Evolutionary conservation across 2,888 invertebrate genomes (phyloP), one percentile per base, ranked within the genome.

Genomic region (Lepeophtheirus nordmannii): DNA sequence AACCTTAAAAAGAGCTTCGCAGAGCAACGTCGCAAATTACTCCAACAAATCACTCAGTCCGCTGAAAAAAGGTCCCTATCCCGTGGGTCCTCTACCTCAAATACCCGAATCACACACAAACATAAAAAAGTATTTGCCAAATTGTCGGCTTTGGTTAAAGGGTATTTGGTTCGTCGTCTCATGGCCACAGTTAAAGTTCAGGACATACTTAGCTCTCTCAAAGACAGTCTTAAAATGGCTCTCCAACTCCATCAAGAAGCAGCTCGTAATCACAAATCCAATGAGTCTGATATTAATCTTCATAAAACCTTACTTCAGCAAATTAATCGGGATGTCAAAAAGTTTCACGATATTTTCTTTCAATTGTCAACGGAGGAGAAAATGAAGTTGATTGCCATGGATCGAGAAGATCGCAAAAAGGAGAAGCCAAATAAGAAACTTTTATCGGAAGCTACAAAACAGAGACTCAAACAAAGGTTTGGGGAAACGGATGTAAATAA

Each of bases 201-300:
- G 7, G 20, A n/a, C 17, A 62, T 62, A n/a, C 39, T 62, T 1
- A 23, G 20, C 10, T 62, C 62, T 17, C 39, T 62, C 40, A 62
- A 62, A n/a, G 62, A 62, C 62, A 62, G 20, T 17, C 39, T 62
- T 39, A 62, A 40, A 40, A 62, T 62, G 38, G 62, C 62, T 40
- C 23, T 62, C 20, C 39, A 62, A 40, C 40, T 62, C 10, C 62
- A 62, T 30, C 62, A 46, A n/a, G 62, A 62, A 38, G 57, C 57
- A 7, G n/a, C 57, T 10, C 20, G 39, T 1, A 37, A 62, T 39
- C 39, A 40, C 9, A n/a, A n/a, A 1, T 20, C 40, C 12, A 62
- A 5, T 3, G 17, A 20, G 17, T 17, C 39, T 20, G 62, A 62
- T 17, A 11, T 62, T 10, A 17, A 62, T 1, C 17, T 62, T 5